phyloP scores from a whole-genome alignment of 1,140 invertebrate genomes.

The Conus ventricosus region DNA sequence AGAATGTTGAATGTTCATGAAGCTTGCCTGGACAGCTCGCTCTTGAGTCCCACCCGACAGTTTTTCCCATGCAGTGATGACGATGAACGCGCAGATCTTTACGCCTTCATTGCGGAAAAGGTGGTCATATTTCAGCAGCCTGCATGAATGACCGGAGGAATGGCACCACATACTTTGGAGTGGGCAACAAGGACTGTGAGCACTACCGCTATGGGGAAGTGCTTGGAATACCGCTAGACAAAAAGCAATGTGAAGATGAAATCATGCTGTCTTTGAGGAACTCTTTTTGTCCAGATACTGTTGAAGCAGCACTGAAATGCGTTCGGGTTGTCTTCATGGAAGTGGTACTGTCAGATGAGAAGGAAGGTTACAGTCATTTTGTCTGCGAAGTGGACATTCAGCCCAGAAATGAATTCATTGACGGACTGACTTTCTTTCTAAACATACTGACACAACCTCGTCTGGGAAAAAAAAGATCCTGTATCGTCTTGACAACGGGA shows the following conservation, averaged over 20 bases:
- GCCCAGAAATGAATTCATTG: slow-evolving; percentile 29
- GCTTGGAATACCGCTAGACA: slow-evolving; percentile 40
- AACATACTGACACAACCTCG: neutral
- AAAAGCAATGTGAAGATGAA: slow-evolving; percentile 34
- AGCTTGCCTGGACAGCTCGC: slow-evolving; percentile 31
- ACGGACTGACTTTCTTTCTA: slow-evolving; percentile 45
- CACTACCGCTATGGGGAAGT: slow-evolving; percentile 47
- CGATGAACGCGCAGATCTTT: neutral
- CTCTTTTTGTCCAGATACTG: slow-evolving; percentile 39
- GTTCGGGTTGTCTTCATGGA: slow-evolving; percentile 51
- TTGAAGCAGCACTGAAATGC: slow-evolving; percentile 41
- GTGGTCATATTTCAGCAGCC: slow-evolving; percentile 50
- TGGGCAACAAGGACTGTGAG: slow-evolving; percentile 33
- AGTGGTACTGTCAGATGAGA: slow-evolving; percentile 19
- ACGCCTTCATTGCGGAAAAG: slow-evolving; percentile 45
- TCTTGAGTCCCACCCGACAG: slow-evolving; percentile 42
- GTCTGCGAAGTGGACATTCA: slow-evolving; percentile 57
- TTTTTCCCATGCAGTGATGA: slow-evolving; percentile 29
- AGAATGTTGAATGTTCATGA: slow-evolving; percentile 17
- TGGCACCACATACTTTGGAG: slow-evolving; percentile 59
- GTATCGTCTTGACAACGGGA: slow-evolving; percentile 35
- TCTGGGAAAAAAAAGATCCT: slow-evolving; percentile 25
- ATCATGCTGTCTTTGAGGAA: slow-evolving; percentile 39
- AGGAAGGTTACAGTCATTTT: slow-evolving; percentile 4
- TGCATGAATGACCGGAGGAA: slow-evolving; percentile 56